These are phyloP conservation scores for Microchrysa polita DNA, from an alignment of 2,888 invertebrate species.

Conservation along the genomic window DNA sequence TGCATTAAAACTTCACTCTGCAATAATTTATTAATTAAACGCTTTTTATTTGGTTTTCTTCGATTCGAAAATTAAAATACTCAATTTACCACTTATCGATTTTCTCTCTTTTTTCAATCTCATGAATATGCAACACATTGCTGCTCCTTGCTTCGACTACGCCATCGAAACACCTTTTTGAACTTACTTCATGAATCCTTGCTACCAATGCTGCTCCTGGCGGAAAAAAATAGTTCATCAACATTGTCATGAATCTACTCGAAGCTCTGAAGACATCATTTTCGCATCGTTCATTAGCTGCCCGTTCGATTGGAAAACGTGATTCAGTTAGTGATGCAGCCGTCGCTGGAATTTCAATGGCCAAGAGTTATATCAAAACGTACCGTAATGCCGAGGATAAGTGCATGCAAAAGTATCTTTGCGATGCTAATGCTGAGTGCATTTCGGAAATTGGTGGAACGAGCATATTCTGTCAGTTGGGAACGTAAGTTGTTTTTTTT, in stretches of 20 bases:
- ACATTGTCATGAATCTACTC: slow-evolving; percentile 88
- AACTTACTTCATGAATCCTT: no score
- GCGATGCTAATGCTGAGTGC: slow-evolving; percentile 90
- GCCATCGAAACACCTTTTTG: no score
- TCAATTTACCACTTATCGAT: no score
- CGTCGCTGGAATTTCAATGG: slow-evolving; percentile 85
- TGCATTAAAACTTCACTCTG: no score
- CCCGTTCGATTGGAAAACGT: slow-evolving; percentile 84
- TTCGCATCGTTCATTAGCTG: slow-evolving; percentile 87
- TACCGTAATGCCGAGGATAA: slow-evolving; percentile 80
- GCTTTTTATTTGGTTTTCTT: no score
- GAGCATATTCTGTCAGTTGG: slow-evolving; percentile 90
- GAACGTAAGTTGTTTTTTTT: slow-evolving; percentile 78
- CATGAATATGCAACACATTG: no score
- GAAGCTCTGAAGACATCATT: slow-evolving; percentile 93
- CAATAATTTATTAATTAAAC: no score
- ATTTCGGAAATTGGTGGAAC: slow-evolving; percentile 80
- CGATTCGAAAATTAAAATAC: no score
- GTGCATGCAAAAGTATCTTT: slow-evolving; percentile 88
- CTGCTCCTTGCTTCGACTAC: no score
- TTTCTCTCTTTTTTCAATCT: no score
- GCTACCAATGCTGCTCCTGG: no score
- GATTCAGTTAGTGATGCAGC: slow-evolving; percentile 92
- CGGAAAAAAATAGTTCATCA: slow-evolving; percentile 79
- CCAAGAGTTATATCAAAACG: slow-evolving; percentile 88